phyloP scores from a whole-genome alignment of 1,140 invertebrate species.

The Heliconius hewitsoni region DNA sequence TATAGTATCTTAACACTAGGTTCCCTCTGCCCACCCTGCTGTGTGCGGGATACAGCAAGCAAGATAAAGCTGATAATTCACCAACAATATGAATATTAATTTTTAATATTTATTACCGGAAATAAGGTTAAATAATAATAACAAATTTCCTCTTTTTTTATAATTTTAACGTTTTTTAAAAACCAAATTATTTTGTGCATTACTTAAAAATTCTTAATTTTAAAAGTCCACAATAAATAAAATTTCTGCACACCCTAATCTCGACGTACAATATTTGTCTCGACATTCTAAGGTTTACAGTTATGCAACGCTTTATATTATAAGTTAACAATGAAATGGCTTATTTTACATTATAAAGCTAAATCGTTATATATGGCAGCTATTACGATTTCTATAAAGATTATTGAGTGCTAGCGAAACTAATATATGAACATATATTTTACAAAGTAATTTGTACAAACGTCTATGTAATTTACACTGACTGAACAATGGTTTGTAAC shows the following conservation, averaged over 20 bases:
- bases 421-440: background rate
- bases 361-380: background rate
- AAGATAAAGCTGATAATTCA: too few relatives aligned
- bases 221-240: background rate
- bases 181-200: background rate
- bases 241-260: background rate
- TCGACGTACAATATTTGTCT: conserved; percentile 11
- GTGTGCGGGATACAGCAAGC: too few relatives aligned
- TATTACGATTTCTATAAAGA: conserved; percentile 9
- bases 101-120: too few relatives aligned
- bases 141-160: too few relatives aligned
- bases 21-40: too few relatives aligned
- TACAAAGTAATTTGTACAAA: too few relatives aligned
- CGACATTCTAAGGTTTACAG: conserved; percentile 14
- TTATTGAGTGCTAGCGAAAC: background rate
- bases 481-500: too few relatives aligned
- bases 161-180: too few relatives aligned
- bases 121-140: too few relatives aligned
- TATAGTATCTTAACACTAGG: too few relatives aligned
- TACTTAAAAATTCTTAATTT: background rate
- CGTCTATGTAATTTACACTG: too few relatives aligned
- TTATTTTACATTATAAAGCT: background rate
- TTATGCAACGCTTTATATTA: conserved; percentile 23
- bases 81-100: too few relatives aligned
- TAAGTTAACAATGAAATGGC: conserved; percentile 22